Evolutionary conservation across 2,888 invertebrate genomes (phyloP), one percentile per base, ranked within the genome.

Genomic region (Syritta pipiens): DNA sequence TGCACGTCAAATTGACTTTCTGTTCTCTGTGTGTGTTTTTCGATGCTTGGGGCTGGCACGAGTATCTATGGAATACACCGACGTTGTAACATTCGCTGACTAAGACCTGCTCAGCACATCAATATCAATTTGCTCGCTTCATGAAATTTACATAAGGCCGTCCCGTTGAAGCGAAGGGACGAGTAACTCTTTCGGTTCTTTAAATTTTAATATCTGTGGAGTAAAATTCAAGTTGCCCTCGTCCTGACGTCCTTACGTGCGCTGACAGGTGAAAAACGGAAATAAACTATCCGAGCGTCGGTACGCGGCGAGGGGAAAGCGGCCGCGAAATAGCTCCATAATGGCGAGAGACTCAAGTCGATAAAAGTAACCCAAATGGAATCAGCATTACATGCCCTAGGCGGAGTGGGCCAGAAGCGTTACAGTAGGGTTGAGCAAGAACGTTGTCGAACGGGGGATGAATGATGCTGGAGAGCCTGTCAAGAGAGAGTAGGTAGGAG

Each of bases 41-140:
- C n/a, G n/a, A n/a, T n/a, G n/a, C n/a, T n/a, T n/a, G n/a, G n/a
- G n/a, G n/a, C n/a, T n/a, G n/a, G n/a, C n/a, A n/a, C n/a, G n/a
- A n/a, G 20, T 37, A 48, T 35, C 32, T n/a, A 35, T 7, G 17
- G 59, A 46, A 35, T 46, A 46, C 32, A 60, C 7, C 17, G 28
- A 30, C 22, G n/a, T 1, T 5, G n/a, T 28, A n/a, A 14, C n/a
- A 28, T 2, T 51, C 32, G 19, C 37, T 40, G 49, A 63, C 26
- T 26, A 46, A 35, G 19, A n/a, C 53, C 40, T 24, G 30, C 30
- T 62, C 42, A 57, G 30, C 30, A 68, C 76, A 63, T 76, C 76
- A 69, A 76, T 76, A 51, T 69, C 76, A 69, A 76, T 76, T 76
- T 69, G 57, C 22, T 28, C 14, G 44, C 42, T 22, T 63, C 57